Base-by-base conservation (phyloP, 1,140 invertebrate genomes). In the Drosophila arawakana region DNA sequence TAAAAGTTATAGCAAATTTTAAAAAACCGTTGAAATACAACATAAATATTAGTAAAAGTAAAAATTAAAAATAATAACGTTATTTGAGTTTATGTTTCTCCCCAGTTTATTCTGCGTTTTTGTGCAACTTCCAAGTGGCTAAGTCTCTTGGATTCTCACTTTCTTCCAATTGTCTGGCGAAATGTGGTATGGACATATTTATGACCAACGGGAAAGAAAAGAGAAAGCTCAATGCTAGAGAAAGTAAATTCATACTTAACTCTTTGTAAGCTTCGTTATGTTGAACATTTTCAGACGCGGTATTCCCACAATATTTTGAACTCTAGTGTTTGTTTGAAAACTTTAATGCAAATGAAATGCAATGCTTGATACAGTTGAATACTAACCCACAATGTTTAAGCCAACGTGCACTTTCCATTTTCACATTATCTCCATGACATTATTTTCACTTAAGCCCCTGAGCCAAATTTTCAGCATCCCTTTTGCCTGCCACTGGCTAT, bases 281-380 rank as follows among this genome's bases (percentile, higher is more conserved):
- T 49, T 25, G 21, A 39, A 46, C 52, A 59, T 49, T 67, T 67
- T 10, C n/a, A 43, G 65, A 11, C n/a, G 43, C 11, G 30, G 18
- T 63, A 66, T 47, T 47, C 44, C 54, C 63, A n/a, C 43, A 73
- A 52, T 57, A 73, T 73, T 44, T 50, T 69, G 37, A 60, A 52
- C 65, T 76, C 54, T 55, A 65, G 59, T 75, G 60, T 75, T 60
- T 41, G 34, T 3, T 49, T 79, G 75, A 37, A 78, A 69, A 65
- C 62, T 46, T 54, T 82, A 86, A 86, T 86, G 83, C 82, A 86
- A 88, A 86, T 74, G 47, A 82, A 88, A 88, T 80, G 79, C 73
- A 25, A 49, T 67, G 39, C 43, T n/a, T 67, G 35, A 15, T 47
- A 35, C 39, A 55, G 50, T 62, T 52, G 60, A 47, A 57, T 25